Evolutionary conservation across 2,113 vertebrate species (phyloP).

Genomic region (Lepidothrix coronata): DNA sequence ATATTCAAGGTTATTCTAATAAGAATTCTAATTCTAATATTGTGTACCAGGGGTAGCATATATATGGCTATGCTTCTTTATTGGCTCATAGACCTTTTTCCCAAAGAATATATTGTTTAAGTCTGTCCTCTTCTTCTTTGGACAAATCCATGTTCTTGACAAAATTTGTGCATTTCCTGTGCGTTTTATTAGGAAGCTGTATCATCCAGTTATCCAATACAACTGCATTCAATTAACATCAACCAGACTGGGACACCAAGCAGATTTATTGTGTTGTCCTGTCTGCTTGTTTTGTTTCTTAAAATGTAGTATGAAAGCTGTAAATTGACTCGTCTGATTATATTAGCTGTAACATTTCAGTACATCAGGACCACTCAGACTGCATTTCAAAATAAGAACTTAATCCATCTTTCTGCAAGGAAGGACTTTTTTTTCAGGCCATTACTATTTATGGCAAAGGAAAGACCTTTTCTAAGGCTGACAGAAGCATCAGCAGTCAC

Average conservation of each 20-base stretch:
- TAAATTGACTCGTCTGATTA: constrained; percentile 65
- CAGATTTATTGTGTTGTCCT: constrained; percentile 55
- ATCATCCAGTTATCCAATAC: constrained; percentile 7
- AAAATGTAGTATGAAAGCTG: constrained; percentile 61
- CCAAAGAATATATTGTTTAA: not conserved
- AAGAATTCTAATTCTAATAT: not conserved
- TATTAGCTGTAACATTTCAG: constrained; percentile 56
- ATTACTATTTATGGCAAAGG: not conserved
- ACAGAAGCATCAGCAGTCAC: not conserved
- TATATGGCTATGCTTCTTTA: not conserved
- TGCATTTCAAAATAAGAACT: constrained; percentile 25
- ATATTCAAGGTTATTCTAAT: not conserved
- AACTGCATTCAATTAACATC: constrained; percentile 44
- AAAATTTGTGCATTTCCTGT: not conserved
- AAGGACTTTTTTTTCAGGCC: not conserved
- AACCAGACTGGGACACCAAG: not conserved
- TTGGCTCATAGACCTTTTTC: not conserved
- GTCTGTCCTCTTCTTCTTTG: not conserved
- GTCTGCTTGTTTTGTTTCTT: constrained; percentile 36
- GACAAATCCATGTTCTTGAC: not conserved
- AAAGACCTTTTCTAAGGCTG: not conserved
- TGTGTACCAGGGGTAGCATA: not conserved
- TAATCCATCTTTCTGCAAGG: constrained; percentile 26
- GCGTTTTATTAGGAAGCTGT: not conserved
- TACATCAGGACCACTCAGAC: constrained; percentile 26